Base-by-base conservation (phyloP, 2,888 invertebrate genomes). In the Arge pagana region DNA sequence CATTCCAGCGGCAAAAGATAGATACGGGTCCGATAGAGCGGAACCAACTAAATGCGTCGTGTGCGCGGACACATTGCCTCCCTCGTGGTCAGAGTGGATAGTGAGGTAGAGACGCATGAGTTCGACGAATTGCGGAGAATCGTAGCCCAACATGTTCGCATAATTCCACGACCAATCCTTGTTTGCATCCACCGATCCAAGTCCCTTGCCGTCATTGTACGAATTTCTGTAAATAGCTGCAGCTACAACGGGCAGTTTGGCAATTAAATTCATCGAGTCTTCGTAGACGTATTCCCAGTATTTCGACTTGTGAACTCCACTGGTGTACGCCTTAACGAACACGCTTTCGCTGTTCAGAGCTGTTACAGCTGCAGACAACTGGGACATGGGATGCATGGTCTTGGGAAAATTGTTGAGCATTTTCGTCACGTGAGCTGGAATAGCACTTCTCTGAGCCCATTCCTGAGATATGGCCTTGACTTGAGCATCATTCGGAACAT, bases 131-230 rank as follows among this genome's bases (percentile, higher is more conserved):
- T 85, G 74, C 3, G 86, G 82, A 71, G 91, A 85, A 60, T 92
- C 88, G 77, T 89, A 96, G 53, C 96, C 96, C 58, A 97, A 82
- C 94, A 96, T 95, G 62, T 84, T 84, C 60, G 89, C 84, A 79
- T 95, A 96, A 81, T 96, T 96, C 75, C 88, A 86, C 43, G 90
- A 89, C 93, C 96, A 96, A 78, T 97, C 96, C 76, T 90, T 90
- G 74, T 85, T 85, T 53, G 87, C 83, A 74, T 96, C 93, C 64
- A 96, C 93, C 48, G 92, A 89, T 36, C 92, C 91, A 62, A 95
- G 89, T 37, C 90, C 88, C 60, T 90, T 89, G 53, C 82, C 81
- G 49, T 79, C 80, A 58, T 80, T 82, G 78, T 87, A 92, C 23
- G 90, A 81, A 77, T 96, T 96, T 57, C 94, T 85, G 80, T 96